Base-by-base conservation (phyloP, 2,888 invertebrate genomes). In the Penaeus monodon region DNA sequence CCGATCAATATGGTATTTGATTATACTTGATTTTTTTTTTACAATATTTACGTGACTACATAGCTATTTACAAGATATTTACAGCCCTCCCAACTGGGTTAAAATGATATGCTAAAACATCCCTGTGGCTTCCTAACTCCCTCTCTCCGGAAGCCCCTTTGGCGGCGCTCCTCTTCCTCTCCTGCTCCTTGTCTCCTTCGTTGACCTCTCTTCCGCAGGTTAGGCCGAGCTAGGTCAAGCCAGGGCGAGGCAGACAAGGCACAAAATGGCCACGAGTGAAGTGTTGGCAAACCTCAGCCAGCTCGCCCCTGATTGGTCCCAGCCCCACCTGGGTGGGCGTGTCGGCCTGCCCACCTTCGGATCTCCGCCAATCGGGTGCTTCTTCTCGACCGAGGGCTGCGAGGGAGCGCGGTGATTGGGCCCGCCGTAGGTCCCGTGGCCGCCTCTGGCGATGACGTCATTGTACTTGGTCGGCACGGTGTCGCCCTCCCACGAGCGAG, bases 361-460 rank as follows among this genome's bases (percentile, higher is more conserved):
- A 20, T 74, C 74, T 49, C 73, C 74, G 6, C 73, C 83, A 17
- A 14, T 14, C 10, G 80, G 80, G 63, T 66, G 49, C 27, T 49
- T 74, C 63, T 44, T 76, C 33, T 81, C 68, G 27, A 73, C 66
- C 27, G 81, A 64, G 66, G 81, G 38, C 44, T 70, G 81, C 27
- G 85, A 49, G 29, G 77, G 81, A 6, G 77, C 44, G n/a, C 81
- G 20, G 68, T 81, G 81, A 49, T 81, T 81, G 81, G 81, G 81
- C n/a, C 81, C 24, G 57, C 66, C 49, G 33, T 49, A 65, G 76
- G 66, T 76, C 57, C 33, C 70, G 73, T 49, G 81, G 74, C 64
- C 65, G 57, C 77, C 57, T 57, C 24, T 64, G 29, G 24, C 38
- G 66, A 76, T 33, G 81, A 77, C 86, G 33, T 78, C 77, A 68